Base-by-base conservation (phyloP, 2,797 vertebrate genomes). In the Schizopygopsis pylzovi region DNA sequence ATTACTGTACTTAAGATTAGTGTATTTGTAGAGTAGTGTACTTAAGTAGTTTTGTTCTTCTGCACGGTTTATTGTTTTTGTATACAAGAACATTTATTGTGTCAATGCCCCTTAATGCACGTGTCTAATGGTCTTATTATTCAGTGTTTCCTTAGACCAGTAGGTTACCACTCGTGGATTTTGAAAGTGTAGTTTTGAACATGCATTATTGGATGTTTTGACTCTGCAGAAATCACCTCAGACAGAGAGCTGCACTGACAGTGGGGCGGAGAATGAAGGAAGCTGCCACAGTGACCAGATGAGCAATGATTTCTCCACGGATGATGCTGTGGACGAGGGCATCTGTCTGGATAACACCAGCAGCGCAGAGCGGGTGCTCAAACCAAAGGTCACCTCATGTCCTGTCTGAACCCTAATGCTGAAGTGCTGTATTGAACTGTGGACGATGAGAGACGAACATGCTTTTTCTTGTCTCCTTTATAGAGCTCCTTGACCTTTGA, bases 281-380 rank as follows among this genome's bases (percentile, higher is more conserved):
- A 99, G 98, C 92, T 99, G 98, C 94, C 98, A 99, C 95, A 99
- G 98, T 73, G 98, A 99, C 95, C 98, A 99, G 93, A 97, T 99
- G 98, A 99, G 97, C 95, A 99, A 98, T 75, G 98, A 99, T 92
- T 99, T 99, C 94, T 98, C 97, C 91, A 98, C 97, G 0, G 98
- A 99, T 47, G 98, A 99, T 85, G 97, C 96, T 72, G 97, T 99
- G 81, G 98, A 99, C 89, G 98, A 99, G 93, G 98, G 98, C 86
- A 99, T 99, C 92, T 99, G 98, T 93, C 96, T 99, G 81, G 98
- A 99, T 92, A 99, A 92, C 92, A 97, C 94, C 15, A 95, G 95
- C 92, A 95, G 94, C 85, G 93, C 96, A 65, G 98, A 99, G 93
- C 97, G 97, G 90, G 96, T 95, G 87, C 93, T 97, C 90, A 99